These are phyloP conservation scores for Sycophila texana DNA, from an alignment of 2,888 invertebrate species.

Conservation along the genomic window DNA sequence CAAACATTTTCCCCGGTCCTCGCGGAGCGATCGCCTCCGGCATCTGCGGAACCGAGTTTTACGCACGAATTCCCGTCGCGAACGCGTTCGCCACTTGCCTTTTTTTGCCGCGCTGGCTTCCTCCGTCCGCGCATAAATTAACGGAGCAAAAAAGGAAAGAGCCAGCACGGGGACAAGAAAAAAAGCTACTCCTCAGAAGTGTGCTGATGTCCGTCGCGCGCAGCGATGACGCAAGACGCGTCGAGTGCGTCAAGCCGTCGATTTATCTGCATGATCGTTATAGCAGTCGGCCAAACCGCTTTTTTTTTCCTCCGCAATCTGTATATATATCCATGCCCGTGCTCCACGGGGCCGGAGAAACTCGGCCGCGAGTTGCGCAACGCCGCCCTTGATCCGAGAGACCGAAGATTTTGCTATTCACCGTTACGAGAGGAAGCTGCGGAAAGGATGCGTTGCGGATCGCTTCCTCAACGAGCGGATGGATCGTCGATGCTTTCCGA, in stretches of 20 bases:
- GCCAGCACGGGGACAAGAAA: background rate
- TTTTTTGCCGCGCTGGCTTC: too few species aligned
- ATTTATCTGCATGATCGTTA: conserved; percentile 40
- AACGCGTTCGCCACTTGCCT: too few species aligned
- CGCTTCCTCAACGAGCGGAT: background rate
- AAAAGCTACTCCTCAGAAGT: conserved; percentile 1
- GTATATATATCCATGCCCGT: background rate
- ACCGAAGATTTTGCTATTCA: background rate
- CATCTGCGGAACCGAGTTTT: conserved; percentile 1
- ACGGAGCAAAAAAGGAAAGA: background rate
- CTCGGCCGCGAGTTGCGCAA: background rate
- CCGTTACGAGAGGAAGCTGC: background rate
- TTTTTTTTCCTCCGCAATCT: background rate
- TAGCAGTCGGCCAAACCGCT: background rate
- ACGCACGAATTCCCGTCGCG: conserved; percentile 7
- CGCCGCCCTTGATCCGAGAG: background rate
- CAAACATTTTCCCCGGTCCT: too few species aligned
- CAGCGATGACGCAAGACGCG: conserved; percentile 34
- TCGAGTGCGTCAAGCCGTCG: background rate
- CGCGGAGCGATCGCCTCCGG: too few species aligned
- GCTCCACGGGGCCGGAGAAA: background rate
- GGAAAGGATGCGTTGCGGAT: background rate
- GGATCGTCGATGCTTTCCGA: background rate
- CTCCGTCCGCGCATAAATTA: background rate
- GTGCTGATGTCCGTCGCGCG: background rate